Percentiles rank a stretch among this genome's conserved stretches.
phyloP scores from a whole-genome alignment of 2,888 invertebrate genomes.

The Dilophus febrilis region DNA sequence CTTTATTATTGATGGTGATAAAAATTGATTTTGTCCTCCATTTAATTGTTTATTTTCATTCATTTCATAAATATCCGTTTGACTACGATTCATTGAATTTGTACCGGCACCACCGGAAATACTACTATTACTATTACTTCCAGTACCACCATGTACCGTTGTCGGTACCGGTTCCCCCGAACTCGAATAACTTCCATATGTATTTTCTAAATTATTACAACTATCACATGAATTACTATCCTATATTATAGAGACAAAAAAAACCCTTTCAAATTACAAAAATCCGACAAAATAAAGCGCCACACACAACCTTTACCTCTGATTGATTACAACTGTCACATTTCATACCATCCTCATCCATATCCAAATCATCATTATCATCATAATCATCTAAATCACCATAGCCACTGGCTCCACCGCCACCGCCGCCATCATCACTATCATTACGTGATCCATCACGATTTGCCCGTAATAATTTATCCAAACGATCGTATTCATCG shows the following conservation, averaged over 20 bases:
- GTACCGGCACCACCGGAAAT: constrained; percentile 7
- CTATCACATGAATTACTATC: constrained; percentile 29
- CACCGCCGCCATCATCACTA: constrained; percentile 7
- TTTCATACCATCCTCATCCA: constrained; percentile 6
- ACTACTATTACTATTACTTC: no score
- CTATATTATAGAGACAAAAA: constrained; percentile 12
- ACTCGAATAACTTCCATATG: no score
- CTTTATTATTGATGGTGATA: no score
- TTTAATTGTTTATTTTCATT: no score
- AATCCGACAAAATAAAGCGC: not conserved
- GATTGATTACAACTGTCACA: constrained; percentile 16
- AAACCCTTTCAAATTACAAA: constrained; percentile 1
- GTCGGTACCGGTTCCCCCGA: not conserved
- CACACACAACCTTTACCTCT: constrained; percentile 15
- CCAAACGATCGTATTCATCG: constrained; percentile 76
- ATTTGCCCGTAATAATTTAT: constrained; percentile 51
- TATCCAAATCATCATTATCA: constrained; percentile 5
- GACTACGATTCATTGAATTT: no score
- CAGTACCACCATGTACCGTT: constrained; percentile 17
- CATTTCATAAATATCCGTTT: no score
- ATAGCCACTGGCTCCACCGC: constrained; percentile 4
- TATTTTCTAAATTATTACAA: constrained; percentile 21
- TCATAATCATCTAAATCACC: not conserved
- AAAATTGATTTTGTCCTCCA: no score
- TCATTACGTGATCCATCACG: not conserved